phyloP scores from a whole-genome alignment of 2,113 vertebrate genomes.

The Tachysurus vachellii region DNA sequence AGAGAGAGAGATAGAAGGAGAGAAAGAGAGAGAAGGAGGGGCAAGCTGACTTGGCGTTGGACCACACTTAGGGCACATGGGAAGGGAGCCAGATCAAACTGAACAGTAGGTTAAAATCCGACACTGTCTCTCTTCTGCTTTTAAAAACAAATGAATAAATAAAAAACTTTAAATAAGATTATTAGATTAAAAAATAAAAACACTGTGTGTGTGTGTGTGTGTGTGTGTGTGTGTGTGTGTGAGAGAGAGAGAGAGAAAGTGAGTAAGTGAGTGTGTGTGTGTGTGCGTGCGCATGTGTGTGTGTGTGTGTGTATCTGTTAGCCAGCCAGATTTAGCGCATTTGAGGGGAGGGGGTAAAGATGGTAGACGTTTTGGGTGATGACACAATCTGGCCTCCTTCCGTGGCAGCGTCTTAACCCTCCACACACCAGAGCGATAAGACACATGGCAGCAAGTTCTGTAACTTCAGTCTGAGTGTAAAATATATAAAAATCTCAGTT shows the following conservation, averaged over 20 bases:
- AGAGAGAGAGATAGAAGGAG: slow-evolving; percentile 40
- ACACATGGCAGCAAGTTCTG: background rate
- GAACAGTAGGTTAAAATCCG: slow-evolving; percentile 75
- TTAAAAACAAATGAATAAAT: background rate
- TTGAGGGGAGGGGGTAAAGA: slow-evolving; percentile 48
- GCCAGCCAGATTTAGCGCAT: slow-evolving; percentile 8
- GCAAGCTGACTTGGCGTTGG: slow-evolving; percentile 69
- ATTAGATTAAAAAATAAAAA: slow-evolving; percentile 27
- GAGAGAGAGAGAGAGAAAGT: too few species aligned
- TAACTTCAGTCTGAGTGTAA: background rate
- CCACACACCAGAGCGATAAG: slow-evolving; percentile 30
- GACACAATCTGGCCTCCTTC: slow-evolving; percentile 59
- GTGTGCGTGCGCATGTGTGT: background rate
- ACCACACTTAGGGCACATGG: slow-evolving; percentile 65
- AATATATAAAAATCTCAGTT: background rate
- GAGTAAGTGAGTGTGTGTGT: background rate
- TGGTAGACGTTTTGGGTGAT: slow-evolving; percentile 57
- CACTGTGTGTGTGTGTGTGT: background rate
- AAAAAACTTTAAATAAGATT: background rate
- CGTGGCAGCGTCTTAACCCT: slow-evolving; percentile 61
- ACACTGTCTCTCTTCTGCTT: slow-evolving; percentile 61
- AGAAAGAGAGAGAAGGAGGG: slow-evolving; percentile 60
- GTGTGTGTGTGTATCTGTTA: background rate
- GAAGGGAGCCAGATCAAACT: slow-evolving; percentile 69
- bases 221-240: background rate